phyloP scores from a whole-genome alignment of 2,888 invertebrate species.

The Agriotes lineatus region DNA sequence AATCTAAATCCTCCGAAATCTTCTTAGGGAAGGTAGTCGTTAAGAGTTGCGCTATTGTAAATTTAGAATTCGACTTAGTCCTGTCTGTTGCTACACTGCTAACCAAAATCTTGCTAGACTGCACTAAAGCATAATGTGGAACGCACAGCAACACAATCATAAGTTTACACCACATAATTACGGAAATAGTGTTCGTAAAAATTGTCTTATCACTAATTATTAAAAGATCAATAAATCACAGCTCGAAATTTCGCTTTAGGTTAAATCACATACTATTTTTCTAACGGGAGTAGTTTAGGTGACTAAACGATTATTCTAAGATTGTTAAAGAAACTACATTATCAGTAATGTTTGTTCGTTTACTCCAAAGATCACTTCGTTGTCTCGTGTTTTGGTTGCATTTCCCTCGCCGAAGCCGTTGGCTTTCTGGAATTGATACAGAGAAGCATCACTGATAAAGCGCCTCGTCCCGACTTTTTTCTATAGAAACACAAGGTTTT shows the following conservation, averaged over 20 bases:
- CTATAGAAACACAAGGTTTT: slow-evolving; percentile 10
- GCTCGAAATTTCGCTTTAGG: slow-evolving; percentile 22
- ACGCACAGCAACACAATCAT: slow-evolving; percentile 32
- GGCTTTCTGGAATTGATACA: slow-evolving; percentile 30
- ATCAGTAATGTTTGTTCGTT: slow-evolving; percentile 45
- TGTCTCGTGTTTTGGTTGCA: slow-evolving; percentile 43
- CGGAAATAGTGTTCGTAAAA: slow-evolving; percentile 3
- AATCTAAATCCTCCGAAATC: slow-evolving; percentile 80
- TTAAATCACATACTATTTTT: slow-evolving; percentile 17
- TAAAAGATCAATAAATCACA: slow-evolving; percentile 39
- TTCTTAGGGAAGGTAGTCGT: slow-evolving; percentile 75
- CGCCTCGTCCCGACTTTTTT: background rate
- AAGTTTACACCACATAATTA: slow-evolving; percentile 28
- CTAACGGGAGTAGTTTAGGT: slow-evolving; percentile 10
- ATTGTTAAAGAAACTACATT: slow-evolving; percentile 37
- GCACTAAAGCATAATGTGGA: slow-evolving; percentile 15
- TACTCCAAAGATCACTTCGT: slow-evolving; percentile 48
- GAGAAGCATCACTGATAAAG: slow-evolving; percentile 9
- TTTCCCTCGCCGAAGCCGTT: slow-evolving; percentile 28
- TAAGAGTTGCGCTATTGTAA: slow-evolving; percentile 78
- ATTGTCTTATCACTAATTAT: slow-evolving; percentile 30
- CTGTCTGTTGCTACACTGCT: slow-evolving; percentile 30
- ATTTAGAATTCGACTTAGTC: slow-evolving; percentile 50
- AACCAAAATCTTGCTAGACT: slow-evolving; percentile 21
- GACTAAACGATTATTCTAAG: slow-evolving; percentile 14